These are phyloP conservation scores for Isoperla grammatica DNA, from an alignment of 2,888 invertebrate species.

Conservation along the genomic window DNA sequence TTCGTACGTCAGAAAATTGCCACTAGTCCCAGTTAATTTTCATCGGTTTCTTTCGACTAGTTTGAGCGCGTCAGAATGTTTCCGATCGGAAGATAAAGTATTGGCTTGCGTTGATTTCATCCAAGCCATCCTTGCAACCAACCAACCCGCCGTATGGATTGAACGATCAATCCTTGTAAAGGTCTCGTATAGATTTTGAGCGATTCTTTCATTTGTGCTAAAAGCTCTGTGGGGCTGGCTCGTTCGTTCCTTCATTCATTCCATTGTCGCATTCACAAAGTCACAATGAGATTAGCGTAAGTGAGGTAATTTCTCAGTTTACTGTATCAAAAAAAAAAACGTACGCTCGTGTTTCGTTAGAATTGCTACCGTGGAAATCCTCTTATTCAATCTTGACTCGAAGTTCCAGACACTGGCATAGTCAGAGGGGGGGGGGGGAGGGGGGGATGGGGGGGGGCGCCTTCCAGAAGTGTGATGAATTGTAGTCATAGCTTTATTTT, in stretches of 20 bases:
- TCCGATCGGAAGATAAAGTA: too few species aligned
- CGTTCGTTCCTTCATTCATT: slow-evolving; percentile 9
- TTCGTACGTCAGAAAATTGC: too few species aligned
- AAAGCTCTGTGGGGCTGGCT: slow-evolving; percentile 2
- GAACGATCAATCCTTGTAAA: slow-evolving; percentile 10
- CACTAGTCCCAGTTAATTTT: too few species aligned
- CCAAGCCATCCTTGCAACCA: not conserved
- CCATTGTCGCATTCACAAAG: slow-evolving; percentile 15
- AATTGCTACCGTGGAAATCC: not conserved
- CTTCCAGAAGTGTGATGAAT: too few species aligned
- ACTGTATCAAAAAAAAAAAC: not conserved
- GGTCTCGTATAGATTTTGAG: slow-evolving; percentile 12
- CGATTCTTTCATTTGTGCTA: slow-evolving; percentile 15
- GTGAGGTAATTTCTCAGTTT: slow-evolving; percentile 16
- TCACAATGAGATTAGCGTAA: slow-evolving; percentile 15
- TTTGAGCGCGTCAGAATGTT: too few species aligned
- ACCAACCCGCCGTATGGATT: slow-evolving; percentile 5
- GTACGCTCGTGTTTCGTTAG: not conserved
- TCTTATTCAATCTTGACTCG: too few species aligned
- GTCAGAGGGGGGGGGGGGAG: too few species aligned
- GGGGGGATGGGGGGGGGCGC: too few species aligned
- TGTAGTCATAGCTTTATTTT: too few species aligned
- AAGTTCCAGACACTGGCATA: too few species aligned
- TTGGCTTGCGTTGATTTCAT: too few species aligned
- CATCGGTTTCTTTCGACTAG: too few species aligned